phyloP scores from a whole-genome alignment of 2,888 invertebrate genomes.

The Drosophila borborema region DNA sequence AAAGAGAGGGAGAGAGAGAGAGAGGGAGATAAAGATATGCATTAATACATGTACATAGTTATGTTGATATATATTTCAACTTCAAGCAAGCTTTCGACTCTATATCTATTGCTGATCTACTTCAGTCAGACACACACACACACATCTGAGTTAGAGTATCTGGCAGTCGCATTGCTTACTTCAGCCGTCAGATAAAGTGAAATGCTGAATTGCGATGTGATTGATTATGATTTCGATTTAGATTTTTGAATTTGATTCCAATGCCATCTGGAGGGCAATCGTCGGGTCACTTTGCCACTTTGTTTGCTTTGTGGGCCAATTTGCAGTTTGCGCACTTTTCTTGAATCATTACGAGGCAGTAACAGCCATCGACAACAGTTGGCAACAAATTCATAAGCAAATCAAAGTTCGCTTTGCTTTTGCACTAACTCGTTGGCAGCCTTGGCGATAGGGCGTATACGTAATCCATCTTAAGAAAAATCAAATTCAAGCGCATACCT shows the following conservation, averaged over 20 bases:
- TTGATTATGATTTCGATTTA: constrained; percentile 52
- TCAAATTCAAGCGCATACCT: background rate
- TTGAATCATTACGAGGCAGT: constrained; percentile 38
- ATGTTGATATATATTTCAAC: background rate
- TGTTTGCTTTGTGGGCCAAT: constrained; percentile 46
- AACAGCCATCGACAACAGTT: constrained; percentile 9
- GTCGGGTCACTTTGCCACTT: constrained; percentile 52
- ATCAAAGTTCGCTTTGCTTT: constrained; percentile 23
- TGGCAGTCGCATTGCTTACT: background rate
- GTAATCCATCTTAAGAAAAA: constrained; percentile 42
- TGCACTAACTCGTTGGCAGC: constrained; percentile 49
- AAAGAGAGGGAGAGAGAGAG: background rate
- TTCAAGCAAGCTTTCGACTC: background rate
- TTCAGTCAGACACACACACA: background rate
- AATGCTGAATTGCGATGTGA: constrained; percentile 48
- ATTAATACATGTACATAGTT: too few relatives aligned
- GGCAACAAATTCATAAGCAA: constrained; percentile 27
- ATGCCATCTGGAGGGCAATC: constrained; percentile 53
- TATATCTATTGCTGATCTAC: background rate
- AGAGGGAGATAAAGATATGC: background rate
- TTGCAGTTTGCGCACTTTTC: constrained; percentile 40
- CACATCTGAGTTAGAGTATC: background rate
- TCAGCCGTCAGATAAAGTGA: constrained; percentile 40
- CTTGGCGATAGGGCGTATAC: constrained; percentile 69
- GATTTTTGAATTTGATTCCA: constrained; percentile 35